Evolutionary conservation across 2,888 invertebrate species (phyloP).

Genomic region (Lypha dubia): DNA sequence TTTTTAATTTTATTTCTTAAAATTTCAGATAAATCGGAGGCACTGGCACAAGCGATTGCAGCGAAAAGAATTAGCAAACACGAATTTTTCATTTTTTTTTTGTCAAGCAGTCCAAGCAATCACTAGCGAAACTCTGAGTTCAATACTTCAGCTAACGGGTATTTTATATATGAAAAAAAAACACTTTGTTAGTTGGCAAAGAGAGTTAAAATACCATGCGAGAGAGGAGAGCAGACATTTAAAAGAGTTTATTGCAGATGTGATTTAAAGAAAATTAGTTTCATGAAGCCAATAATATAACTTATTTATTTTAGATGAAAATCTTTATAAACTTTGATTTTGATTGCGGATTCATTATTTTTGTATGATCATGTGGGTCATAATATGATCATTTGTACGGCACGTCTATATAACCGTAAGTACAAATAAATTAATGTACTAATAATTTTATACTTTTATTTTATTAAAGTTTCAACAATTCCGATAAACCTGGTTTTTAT

Average conservation of each 20-base stretch:
- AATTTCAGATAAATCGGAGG: neutral
- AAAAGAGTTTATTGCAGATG: constrained; percentile 26
- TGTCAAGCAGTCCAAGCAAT: constrained; percentile 22
- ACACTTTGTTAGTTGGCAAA: neutral
- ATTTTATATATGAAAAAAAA: constrained; percentile 50
- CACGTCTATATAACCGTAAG: too few species aligned
- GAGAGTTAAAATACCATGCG: neutral
- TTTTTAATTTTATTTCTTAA: neutral
- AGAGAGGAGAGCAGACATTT: too few species aligned
- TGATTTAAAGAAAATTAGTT: constrained; percentile 13
- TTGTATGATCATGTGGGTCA: too few species aligned
- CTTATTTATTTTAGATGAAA: too few species aligned
- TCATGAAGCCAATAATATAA: too few species aligned
- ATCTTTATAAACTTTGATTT: too few species aligned
- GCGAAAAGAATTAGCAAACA: constrained; percentile 58
- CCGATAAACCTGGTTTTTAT: too few species aligned
- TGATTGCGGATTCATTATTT: too few species aligned
- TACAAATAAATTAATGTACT: too few species aligned
- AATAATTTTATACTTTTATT: neutral
- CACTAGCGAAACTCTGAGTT: constrained; percentile 52
- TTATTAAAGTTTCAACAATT: constrained; percentile 23
- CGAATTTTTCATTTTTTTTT: constrained; percentile 56
- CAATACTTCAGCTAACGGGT: neutral
- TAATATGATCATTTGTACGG: too few species aligned
- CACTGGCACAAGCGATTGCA: constrained; percentile 71